phyloP scores from a whole-genome alignment of 2,888 invertebrate species.

The Lasiommata megera region DNA sequence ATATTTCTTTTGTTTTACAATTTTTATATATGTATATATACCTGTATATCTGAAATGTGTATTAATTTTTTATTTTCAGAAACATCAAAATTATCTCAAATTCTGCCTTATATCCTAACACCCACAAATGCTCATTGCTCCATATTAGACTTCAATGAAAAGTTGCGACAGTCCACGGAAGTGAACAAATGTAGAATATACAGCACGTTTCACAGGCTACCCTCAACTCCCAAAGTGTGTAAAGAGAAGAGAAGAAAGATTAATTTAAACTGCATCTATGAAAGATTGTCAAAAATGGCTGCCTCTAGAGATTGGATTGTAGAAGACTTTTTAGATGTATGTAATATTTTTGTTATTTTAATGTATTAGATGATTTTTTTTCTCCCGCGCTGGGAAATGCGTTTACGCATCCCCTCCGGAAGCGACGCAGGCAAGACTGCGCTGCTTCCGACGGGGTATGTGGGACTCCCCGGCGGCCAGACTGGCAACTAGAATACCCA shows the following conservation, averaged over 20 bases:
- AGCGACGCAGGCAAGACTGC: too few species aligned
- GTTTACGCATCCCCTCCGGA: too few species aligned
- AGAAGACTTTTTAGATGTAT: constrained; percentile 51
- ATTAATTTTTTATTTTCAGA: constrained; percentile 43
- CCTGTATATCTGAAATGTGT: too few species aligned
- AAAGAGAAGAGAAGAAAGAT: constrained; percentile 36
- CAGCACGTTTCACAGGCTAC: constrained; percentile 56
- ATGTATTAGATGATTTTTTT: neutral
- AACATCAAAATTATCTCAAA: constrained; percentile 37
- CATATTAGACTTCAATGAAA: constrained; percentile 60
- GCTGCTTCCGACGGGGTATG: too few species aligned
- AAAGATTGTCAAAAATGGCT: constrained; percentile 51
- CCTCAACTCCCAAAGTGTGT: constrained; percentile 38
- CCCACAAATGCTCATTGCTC: constrained; percentile 45
- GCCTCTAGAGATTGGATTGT: constrained; percentile 28
- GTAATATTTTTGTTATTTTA: constrained; percentile 25
- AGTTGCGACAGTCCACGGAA: constrained; percentile 50
- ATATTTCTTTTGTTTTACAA: too few species aligned
- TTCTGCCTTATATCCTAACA: constrained; percentile 54
- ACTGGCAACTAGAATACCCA: too few species aligned
- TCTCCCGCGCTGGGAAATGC: too few species aligned
- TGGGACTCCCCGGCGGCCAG: too few species aligned
- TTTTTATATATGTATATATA: too few species aligned
- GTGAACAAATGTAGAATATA: constrained; percentile 54
- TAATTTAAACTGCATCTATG: constrained; percentile 44